Base-by-base conservation (phyloP, 1,140 invertebrate species). In the Papilio aristodemus region DNA sequence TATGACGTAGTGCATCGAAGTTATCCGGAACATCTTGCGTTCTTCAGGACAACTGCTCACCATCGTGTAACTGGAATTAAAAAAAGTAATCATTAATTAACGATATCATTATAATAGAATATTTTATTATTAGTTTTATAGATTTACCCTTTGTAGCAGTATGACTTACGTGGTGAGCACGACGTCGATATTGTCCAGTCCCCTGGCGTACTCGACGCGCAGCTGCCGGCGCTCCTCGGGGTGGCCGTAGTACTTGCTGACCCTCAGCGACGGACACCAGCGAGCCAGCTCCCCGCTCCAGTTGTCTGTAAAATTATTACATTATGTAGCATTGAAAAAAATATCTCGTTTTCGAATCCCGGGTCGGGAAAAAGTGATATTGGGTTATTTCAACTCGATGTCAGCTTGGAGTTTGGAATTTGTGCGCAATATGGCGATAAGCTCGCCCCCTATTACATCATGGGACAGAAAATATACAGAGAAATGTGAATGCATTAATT, bases 1-100 rank as follows among this genome's bases (percentile, higher is more conserved):
- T 27, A 99, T 93, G 0, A 98, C 96, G 84, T 99, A 99, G 80
- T 98, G 95, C 81, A 99, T 95, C 14, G 94, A 93, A 60, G 97
- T 94, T 37, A 97, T 95, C 62, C 97, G 95, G 87, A 99, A 99
- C 89, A 99, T 94, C 80, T 95, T 96, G 43, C 96, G 93, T 85
- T 99, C 98, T 78, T 99, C 98, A 0, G 96, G 94, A 74, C 94
- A 96, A 72, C 96, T 97, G 70, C 94, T 95, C 46, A 92, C 89
- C 87, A 91, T 90, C 69, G 90, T 92, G 69, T 91, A 91, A 0
- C 89, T 91, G 71, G 6, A 77, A 54, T 5, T 19, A 10, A 9
- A 22, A 4, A 50, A n/a, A 50, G 9, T 14, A 43, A 43, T 32
- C 2, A 32, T 32, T 32, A 32, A 32, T 3, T 32, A 32, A 3